Evolutionary conservation across 2,888 invertebrate genomes (phyloP), one percentile per base, ranked within the genome.

Genomic region (Eulithis prunata): DNA sequence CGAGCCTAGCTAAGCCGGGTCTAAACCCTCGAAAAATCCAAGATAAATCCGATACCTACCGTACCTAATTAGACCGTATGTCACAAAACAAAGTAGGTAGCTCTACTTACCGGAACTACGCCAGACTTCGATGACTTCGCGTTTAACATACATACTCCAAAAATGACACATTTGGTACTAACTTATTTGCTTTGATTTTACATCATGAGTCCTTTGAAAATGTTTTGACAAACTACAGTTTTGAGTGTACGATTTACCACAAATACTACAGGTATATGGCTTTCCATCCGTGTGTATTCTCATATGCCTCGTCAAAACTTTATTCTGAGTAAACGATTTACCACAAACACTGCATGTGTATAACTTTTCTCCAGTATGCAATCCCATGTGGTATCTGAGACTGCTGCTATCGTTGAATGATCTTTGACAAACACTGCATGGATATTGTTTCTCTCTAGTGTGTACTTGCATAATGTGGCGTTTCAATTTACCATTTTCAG

Each of bases 291-390:
- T 67, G 38, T 67, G 67, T 11, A 59, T 60, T 43, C 63, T 53
- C 67, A 64, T 57, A 38, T 67, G 67, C 43, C 49, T 55, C 7
- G 55, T 60, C 36, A 64, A 45, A 38, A 54, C 21, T 21, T 56
- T 59, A 14, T 56, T 64, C 28, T 64, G 64, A 6, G 58, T 58
- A 38, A 64, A 64, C 10, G 64, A 56, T 12, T 64, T 64, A 13
- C 56, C 56, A 45, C 66, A 66, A 12, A 59, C 52, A 46, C 10
- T 62, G n/a, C 66, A 66, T 2, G 61, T 53, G n/a, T 38, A 38
- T 53, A 14, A 47, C 49, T 66, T 66, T 36, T 62, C 57, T 32
- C 66, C 66, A 2, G 61, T 66, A 21, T 66, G 66, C 53, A 66
- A 21, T 46, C 62, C 57, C 66, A 66, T 66, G 51, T 65, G 65